Conservation (phyloP, 1,140 invertebrate genomes). For the Agraylea sexmaculata region DNA sequence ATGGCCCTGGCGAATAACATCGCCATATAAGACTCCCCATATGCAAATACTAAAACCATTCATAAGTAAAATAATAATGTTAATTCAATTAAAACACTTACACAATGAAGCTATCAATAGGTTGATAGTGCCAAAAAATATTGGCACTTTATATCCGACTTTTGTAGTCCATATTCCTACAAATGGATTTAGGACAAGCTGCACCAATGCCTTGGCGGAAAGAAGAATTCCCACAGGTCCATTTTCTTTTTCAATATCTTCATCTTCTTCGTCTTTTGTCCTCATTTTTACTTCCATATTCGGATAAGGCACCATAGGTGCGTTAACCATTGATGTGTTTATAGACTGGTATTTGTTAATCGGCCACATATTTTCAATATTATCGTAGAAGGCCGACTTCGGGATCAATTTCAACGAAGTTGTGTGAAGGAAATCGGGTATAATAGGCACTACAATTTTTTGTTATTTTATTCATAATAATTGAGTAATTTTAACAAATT, state of each 20-base stretch:
- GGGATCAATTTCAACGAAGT: constrained; percentile 29
- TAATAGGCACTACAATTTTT: constrained; percentile 60
- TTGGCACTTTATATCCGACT: constrained; percentile 67
- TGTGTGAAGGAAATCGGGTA: constrained; percentile 67
- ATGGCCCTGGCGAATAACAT: constrained; percentile 70
- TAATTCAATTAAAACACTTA: constrained; percentile 39
- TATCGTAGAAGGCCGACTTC: constrained; percentile 18
- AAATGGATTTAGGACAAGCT: constrained; percentile 72
- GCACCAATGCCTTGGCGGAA: constrained; percentile 77
- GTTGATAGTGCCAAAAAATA: constrained; percentile 70
- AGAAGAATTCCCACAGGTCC: constrained; percentile 67
- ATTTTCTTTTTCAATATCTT: constrained; percentile 48
- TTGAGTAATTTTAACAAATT: constrained; percentile 8
- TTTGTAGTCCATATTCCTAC: constrained; percentile 58
- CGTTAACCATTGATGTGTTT: constrained; percentile 15
- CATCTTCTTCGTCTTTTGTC: constrained; percentile 24
- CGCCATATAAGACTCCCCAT: constrained; percentile 61
- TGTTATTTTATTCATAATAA: neutral
- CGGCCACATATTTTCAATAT: constrained; percentile 21
- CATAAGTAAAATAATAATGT: neutral
- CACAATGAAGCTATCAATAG: constrained; percentile 69
- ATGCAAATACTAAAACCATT: constrained; percentile 60
- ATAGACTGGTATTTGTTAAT: constrained; percentile 13
- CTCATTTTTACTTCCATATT: neutral
- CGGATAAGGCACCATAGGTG: constrained; percentile 1